Conservation (phyloP, 2,113 vertebrate species). For the Cololabis saira region DNA sequence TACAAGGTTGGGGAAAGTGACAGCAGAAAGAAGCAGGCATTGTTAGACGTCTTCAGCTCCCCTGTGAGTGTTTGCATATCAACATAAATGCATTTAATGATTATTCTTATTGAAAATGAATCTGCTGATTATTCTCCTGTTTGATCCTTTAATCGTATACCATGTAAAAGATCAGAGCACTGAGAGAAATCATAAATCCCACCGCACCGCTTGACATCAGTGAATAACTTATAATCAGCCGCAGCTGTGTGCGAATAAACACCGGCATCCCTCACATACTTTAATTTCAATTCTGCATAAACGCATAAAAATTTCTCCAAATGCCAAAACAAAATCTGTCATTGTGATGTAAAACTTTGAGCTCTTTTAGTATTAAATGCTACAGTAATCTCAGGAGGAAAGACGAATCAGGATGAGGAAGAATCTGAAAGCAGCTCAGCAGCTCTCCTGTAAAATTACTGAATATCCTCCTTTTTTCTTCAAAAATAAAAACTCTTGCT, state of each 20-base stretch:
- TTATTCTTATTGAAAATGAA: background rate
- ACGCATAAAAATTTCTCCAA: background rate
- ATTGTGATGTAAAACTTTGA: background rate
- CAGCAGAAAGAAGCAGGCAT: background rate
- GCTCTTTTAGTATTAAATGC: background rate
- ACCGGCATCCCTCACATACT: no score
- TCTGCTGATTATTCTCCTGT: background rate
- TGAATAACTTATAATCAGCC: background rate
- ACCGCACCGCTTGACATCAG: background rate
- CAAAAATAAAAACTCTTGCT: background rate
- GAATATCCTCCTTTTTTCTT: background rate
- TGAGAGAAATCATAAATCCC: background rate
- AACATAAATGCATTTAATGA: background rate
- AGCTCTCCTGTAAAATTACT: background rate
- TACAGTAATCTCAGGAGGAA: background rate
- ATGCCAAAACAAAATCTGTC: background rate
- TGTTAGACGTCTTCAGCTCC: background rate
- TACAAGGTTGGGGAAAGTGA: no score
- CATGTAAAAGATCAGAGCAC: slow-evolving; percentile 1
- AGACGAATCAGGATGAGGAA: background rate
- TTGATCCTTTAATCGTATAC: background rate
- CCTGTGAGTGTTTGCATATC: background rate
- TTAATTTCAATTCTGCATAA: no score
- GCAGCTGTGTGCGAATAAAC: no score
- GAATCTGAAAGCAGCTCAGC: background rate